phyloP scores from a whole-genome alignment of 2,888 invertebrate genomes.

The Linnaemya vulpina region DNA sequence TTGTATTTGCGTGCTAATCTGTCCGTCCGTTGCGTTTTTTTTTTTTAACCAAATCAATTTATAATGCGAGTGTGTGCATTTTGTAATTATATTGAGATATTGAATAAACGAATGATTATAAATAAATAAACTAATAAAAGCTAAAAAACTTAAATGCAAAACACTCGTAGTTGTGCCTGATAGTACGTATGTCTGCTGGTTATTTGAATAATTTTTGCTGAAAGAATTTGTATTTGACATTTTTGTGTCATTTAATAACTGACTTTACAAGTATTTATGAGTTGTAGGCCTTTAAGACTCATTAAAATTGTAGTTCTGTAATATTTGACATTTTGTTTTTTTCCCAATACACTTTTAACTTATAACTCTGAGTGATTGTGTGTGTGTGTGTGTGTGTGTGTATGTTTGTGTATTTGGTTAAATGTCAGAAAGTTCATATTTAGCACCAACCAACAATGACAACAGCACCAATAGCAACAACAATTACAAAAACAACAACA shows the following conservation, averaged over 20 bases:
- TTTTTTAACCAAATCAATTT: too few relatives aligned
- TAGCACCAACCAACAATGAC: conserved; percentile 50
- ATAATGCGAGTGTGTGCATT: too few relatives aligned
- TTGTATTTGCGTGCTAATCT: too few relatives aligned
- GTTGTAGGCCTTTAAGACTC: conserved; percentile 42
- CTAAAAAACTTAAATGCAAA: neutral
- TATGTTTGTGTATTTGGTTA: conserved; percentile 39
- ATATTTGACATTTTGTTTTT: conserved; percentile 60
- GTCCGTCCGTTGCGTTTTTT: too few relatives aligned
- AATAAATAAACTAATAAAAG: too few relatives aligned
- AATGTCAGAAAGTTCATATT: conserved; percentile 66
- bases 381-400: too few relatives aligned
- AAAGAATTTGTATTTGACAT: conserved; percentile 4
- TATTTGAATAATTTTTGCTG: neutral
- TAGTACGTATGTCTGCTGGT: neutral
- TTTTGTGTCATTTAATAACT: conserved; percentile 21
- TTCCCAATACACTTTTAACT: conserved; percentile 28
- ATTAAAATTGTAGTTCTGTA: conserved; percentile 46
- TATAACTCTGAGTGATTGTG: conserved; percentile 8
- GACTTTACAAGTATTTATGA: conserved; percentile 32
- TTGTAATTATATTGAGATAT: too few relatives aligned
- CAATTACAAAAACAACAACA: conserved; percentile 10
- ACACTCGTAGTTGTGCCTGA: too few relatives aligned
- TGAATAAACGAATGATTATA: too few relatives aligned
- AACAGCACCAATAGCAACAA: conserved; percentile 9